Evolutionary conservation across 2,888 invertebrate species (phyloP).

Genomic region (Dryocosmus kuriphilus): DNA sequence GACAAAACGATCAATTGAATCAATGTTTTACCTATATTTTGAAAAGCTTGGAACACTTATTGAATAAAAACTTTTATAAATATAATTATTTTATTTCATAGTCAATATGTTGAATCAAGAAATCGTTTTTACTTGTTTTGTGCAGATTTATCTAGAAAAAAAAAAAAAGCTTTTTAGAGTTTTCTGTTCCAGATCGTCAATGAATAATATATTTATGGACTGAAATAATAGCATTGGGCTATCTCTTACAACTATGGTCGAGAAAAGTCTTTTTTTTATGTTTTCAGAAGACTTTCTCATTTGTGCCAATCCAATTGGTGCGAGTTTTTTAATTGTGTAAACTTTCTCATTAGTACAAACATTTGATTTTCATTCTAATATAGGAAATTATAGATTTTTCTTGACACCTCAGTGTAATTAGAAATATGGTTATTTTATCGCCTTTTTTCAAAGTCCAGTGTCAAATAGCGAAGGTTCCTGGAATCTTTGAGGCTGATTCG

Average conservation of each 20-base stretch:
- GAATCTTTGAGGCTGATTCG: conserved; percentile 34
- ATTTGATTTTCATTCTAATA: conserved; percentile 6
- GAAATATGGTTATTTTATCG: background rate
- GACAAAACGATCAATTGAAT: background rate
- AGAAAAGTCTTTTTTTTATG: background rate
- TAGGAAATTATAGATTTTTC: background rate
- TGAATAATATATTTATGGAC: conserved; percentile 4
- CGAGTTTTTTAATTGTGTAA: background rate
- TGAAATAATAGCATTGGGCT: background rate
- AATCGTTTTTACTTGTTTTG: background rate
- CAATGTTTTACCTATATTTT: too few relatives aligned
- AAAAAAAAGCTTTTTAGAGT: background rate
- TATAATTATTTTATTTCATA: background rate
- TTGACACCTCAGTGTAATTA: background rate
- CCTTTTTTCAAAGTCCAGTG: conserved; percentile 1
- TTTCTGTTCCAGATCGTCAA: background rate
- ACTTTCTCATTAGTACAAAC: background rate
- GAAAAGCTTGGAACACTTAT: background rate
- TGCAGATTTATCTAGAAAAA: background rate
- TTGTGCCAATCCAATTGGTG: conserved; percentile 17
- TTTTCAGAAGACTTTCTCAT: background rate
- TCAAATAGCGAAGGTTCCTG: conserved; percentile 9
- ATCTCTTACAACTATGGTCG: background rate
- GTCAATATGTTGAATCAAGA: background rate
- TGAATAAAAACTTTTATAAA: background rate